Conservation (phyloP, 1,140 invertebrate genomes). For the Bombus breviceps region DNA sequence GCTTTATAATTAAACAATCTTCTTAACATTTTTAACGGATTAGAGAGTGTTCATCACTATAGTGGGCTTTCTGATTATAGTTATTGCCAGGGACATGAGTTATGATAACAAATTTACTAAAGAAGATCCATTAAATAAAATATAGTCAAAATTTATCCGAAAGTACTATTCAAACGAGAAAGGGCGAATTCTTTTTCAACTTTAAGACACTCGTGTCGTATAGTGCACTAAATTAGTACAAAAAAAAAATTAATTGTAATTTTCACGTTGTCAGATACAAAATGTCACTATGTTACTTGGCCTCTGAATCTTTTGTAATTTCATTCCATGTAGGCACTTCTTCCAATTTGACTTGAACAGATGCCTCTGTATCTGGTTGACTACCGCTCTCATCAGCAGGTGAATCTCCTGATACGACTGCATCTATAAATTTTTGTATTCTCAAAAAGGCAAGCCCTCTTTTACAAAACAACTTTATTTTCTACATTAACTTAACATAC, state of each 20-base stretch:
- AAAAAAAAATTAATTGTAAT: conserved; percentile 43
- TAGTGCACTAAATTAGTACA: conserved; percentile 45
- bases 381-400: conserved; percentile 51
- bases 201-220: conserved; percentile 41
- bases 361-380: conserved; percentile 48
- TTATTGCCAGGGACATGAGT: conserved; percentile 32
- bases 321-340: conserved; percentile 61
- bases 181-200: conserved; percentile 15
- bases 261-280: conserved; percentile 48
- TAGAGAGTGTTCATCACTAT: conserved; percentile 30
- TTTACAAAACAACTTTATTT: background rate
- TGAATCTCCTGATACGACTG: conserved; percentile 35
- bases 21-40: conserved; percentile 17
- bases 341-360: conserved; percentile 31
- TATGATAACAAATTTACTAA: conserved; percentile 33
- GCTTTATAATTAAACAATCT: conserved; percentile 34
- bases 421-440: conserved; percentile 33
- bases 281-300: conserved; percentile 61
- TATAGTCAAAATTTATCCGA: conserved; percentile 35
- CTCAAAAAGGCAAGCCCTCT: no score
- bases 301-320: conserved; percentile 51
- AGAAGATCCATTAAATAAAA: conserved; percentile 33
- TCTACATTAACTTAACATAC: background rate
- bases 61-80: conserved; percentile 37
- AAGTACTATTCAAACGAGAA: conserved; percentile 23